A percentile compares a stretch with the other conserved stretches of the same genome.
phyloP scores from a whole-genome alignment of 2,113 vertebrate genomes.

The Diadophis punctatus region DNA sequence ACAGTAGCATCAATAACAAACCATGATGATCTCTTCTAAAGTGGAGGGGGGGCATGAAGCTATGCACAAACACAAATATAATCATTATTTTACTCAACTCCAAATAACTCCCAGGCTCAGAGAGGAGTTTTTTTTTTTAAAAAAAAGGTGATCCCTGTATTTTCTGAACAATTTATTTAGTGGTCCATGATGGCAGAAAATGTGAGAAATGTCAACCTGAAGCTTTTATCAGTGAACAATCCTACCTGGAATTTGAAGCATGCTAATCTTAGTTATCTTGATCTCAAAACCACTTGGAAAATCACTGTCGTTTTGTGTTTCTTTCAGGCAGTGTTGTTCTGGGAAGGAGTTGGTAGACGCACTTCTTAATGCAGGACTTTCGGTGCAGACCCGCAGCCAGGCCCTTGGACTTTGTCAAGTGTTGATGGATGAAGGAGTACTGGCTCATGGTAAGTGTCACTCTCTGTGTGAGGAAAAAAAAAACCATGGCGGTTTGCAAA shows the following conservation, averaged over 20 bases:
- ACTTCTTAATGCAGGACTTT: slow-evolving; percentile 75
- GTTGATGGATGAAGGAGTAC: slow-evolving; percentile 84
- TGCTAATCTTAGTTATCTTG: too few relatives aligned
- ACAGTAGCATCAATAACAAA: not conserved
- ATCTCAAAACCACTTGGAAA: not conserved
- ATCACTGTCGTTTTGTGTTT: not conserved
- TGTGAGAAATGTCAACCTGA: not conserved
- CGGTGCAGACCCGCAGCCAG: slow-evolving; percentile 79
- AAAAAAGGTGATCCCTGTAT: not conserved
- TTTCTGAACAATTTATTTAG: not conserved
- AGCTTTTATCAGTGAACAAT: not conserved
- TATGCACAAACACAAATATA: not conserved
- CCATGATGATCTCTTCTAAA: not conserved
- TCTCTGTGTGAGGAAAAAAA: not conserved
- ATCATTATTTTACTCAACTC: not conserved
- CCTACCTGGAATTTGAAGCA: not conserved
- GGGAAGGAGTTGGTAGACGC: slow-evolving; percentile 90
- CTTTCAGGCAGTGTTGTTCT: slow-evolving; percentile 82
- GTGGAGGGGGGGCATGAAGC: not conserved
- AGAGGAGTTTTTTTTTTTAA: not conserved
- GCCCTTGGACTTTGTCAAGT: slow-evolving; percentile 90
- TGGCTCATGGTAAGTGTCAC: slow-evolving; percentile 78
- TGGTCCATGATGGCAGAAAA: not conserved
- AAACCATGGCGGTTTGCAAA: not conserved
- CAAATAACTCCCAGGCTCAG: not conserved